A percentile compares a stretch with the other conserved stretches of the same genome.
These are phyloP conservation scores for Harmothoe impar DNA, from an alignment of 2,888 invertebrate genomes.

Conservation along the genomic window DNA sequence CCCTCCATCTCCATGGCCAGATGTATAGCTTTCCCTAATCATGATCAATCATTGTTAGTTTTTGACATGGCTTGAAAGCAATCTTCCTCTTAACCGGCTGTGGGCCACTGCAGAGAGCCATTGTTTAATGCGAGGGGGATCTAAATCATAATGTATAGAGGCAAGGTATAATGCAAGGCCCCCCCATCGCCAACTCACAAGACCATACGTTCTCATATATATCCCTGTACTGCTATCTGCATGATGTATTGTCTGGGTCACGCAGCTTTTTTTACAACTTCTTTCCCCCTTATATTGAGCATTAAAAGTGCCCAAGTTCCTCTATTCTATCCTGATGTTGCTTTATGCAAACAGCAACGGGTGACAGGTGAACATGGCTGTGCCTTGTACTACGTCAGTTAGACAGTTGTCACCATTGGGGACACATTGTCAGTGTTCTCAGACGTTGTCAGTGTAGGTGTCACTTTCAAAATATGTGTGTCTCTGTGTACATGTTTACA, in stretches of 20 bases:
- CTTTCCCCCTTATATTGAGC: neutral
- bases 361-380: too few species aligned
- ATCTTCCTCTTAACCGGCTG: conserved; percentile 27
- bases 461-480: too few species aligned
- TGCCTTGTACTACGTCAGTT: too few species aligned
- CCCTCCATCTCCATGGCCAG: neutral
- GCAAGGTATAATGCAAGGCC: neutral
- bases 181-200: neutral
- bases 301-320: neutral
- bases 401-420: too few species aligned
- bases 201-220: conserved; percentile 24
- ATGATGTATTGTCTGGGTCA: conserved; percentile 16
- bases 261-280: conserved; percentile 41
- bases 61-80: conserved; percentile 58
- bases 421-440: too few species aligned
- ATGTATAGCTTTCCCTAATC: conserved; percentile 27
- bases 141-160: neutral
- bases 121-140: conserved; percentile 17
- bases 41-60: conserved; percentile 45
- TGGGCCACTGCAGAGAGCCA: neutral
- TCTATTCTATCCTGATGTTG: too few species aligned
- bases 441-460: too few species aligned
- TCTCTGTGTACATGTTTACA: too few species aligned
- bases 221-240: neutral
- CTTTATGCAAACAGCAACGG: too few species aligned